Evolutionary conservation across 2,888 invertebrate species (phyloP).

Genomic region (Ectemnius cavifrons): DNA sequence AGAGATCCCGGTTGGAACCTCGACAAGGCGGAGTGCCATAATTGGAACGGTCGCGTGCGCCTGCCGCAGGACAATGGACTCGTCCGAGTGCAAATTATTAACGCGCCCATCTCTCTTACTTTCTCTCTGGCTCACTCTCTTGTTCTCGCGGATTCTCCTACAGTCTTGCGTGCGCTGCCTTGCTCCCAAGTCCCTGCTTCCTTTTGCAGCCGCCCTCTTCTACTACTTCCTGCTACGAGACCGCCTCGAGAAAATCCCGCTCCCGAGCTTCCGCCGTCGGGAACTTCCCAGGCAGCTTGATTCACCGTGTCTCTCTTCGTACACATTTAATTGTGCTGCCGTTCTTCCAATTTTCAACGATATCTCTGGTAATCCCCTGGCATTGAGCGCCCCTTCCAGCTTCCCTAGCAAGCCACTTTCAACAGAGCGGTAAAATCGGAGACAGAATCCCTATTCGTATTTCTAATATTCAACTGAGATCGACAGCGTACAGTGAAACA

Average conservation of each 20-base stretch:
- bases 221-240: conserved; percentile 24
- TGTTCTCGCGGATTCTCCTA: neutral
- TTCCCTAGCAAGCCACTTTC: neutral
- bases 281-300: neutral
- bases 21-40: conserved; percentile 69
- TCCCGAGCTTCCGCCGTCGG: conserved; percentile 8
- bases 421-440: neutral
- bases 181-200: conserved; percentile 15
- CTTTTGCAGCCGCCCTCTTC: conserved; percentile 19
- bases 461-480: neutral
- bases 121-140: conserved; percentile 31
- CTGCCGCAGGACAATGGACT: conserved; percentile 73
- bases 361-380: neutral
- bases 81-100: conserved; percentile 76
- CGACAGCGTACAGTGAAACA: neutral
- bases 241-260: conserved; percentile 51
- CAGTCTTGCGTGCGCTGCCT: conserved; percentile 11
- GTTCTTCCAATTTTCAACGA: too few species aligned
- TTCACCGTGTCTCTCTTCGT: neutral
- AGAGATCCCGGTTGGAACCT: conserved; percentile 53
- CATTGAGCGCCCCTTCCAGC: neutral
- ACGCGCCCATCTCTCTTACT: conserved; percentile 62
- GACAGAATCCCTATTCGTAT: neutral
- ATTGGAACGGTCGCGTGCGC: conserved; percentile 76
- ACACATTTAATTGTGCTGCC: too few species aligned